Percentiles rank a stretch among this genome's conserved stretches.
These are phyloP conservation scores for Premnoplex brunnescens DNA, from an alignment of 2,797 vertebrate genomes.

Conservation along the genomic window DNA sequence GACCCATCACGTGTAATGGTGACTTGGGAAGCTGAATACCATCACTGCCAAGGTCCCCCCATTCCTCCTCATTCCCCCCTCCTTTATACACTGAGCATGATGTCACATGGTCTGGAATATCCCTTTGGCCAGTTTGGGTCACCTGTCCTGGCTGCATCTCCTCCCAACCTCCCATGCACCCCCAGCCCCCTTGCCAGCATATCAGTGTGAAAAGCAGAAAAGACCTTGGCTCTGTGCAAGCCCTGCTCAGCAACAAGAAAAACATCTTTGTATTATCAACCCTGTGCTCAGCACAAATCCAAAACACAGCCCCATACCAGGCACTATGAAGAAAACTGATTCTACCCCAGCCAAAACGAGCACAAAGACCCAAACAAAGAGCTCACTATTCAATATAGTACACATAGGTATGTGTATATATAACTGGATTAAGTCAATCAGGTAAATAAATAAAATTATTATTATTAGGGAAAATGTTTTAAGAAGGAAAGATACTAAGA, in stretches of 20 bases:
- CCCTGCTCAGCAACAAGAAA: background rate
- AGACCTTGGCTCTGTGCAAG: background rate
- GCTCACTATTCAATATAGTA: background rate
- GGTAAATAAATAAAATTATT: background rate
- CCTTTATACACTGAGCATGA: fast-evolving
- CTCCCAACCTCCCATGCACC: background rate
- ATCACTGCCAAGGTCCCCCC: background rate
- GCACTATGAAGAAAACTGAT: background rate
- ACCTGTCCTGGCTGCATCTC: background rate
- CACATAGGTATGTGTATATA: background rate
- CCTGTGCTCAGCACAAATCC: background rate
- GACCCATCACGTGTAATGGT: fast-evolving
- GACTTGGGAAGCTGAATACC: background rate
- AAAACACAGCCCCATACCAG: fast-evolving
- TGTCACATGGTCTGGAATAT: background rate
- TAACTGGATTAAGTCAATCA: background rate
- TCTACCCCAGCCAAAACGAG: background rate
- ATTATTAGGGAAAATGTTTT: background rate
- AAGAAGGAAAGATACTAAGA: background rate
- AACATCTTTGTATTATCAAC: background rate
- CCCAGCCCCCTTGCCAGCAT: fast-evolving
- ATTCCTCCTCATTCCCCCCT: background rate
- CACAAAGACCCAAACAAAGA: background rate
- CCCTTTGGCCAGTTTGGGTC: background rate
- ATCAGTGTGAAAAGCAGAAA: fast-evolving